A percentile compares a stretch with the other conserved stretches of the same genome.
phyloP scores from a whole-genome alignment of 2,888 invertebrate genomes.

The Ophion slaviceki region DNA sequence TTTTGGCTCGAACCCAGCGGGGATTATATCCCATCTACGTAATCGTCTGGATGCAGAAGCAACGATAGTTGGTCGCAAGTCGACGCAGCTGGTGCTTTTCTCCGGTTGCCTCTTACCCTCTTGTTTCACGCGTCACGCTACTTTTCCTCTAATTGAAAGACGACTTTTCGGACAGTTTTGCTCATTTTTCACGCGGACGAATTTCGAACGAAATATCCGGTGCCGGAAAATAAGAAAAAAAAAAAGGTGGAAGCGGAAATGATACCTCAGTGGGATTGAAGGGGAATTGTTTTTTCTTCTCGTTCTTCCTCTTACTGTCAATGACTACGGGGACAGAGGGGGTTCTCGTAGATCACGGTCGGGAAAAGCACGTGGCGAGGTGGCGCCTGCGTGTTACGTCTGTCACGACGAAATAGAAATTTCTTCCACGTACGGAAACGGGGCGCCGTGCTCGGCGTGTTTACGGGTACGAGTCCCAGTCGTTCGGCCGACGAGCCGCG shows the following conservation, averaged over 20 bases:
- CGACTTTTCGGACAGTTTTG: neutral
- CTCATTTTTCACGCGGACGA: no score
- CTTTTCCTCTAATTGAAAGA: conserved; percentile 12
- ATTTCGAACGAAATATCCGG: no score
- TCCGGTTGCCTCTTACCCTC: conserved; percentile 5
- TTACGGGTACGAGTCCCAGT: conserved; percentile 65
- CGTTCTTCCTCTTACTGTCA: no score
- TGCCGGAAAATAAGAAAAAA: no score
- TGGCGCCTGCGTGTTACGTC: conserved; percentile 81
- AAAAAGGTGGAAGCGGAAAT: no score
- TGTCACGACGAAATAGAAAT: conserved; percentile 69
- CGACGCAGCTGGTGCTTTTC: conserved; percentile 46
- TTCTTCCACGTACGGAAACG: conserved; percentile 69
- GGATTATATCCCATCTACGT: conserved; percentile 65
- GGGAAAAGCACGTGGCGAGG: conserved; percentile 69
- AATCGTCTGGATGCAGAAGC: conserved; percentile 58
- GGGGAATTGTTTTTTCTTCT: no score
- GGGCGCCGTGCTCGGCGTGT: conserved; percentile 56
- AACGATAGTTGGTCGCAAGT: conserved; percentile 26
- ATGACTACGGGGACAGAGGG: no score
- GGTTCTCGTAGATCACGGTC: neutral
- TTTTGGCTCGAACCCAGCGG: conserved; percentile 54
- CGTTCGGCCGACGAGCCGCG: conserved; percentile 70
- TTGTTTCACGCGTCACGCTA: neutral
- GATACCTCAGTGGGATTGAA: no score